Base-by-base conservation (phyloP, 2,113 vertebrate genomes). In the Melanostigma gelatinosum region DNA sequence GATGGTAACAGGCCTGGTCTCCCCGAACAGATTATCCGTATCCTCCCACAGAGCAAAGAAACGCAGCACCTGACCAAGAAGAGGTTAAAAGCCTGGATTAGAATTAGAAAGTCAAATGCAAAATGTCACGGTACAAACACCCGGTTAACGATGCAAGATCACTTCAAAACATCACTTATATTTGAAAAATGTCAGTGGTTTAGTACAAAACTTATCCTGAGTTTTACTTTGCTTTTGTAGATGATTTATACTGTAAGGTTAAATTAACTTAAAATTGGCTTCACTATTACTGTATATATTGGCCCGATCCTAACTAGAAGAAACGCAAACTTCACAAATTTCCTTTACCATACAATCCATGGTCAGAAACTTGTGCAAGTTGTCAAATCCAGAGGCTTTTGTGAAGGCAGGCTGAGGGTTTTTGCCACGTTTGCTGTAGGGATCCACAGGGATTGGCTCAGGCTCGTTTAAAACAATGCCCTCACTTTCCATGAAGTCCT, bases 401-500 rank as follows among this genome's bases (percentile, higher is more conserved):
- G 87, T 42, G 52, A 84, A 92, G 40, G 89, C 88, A 2, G 70
- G 93, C 27, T 68, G 1, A 11, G 93, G 92, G 3, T 70, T 89
- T 74, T 36, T 87, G 4, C 91, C 94, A 1, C 60, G 72, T 62
- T 94, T 92, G 2, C 72, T 96, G 89, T 97, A 97, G 27, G 95
- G 95, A 80, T 98, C 98, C 0, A 68, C 85, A 55, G 94, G 93
- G 90, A 95, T 95, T 1, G 84, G 85, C 88, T 97, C 97, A 4
- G 96, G 93, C 3, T 96, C 94, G 58, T 97, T 98, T 88, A 99
- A 60, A 73, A 95, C 87, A 60, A 99, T 96, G 48, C 98, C 98
- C 87, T 99, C 95, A 77, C 97, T 97, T 91, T 97, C 93, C 95
- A 99, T 87, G 92, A 97, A 99, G 42, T 94, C 94, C 98, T 99